phyloP scores from a whole-genome alignment of 2,113 vertebrate genomes.

The Microtus pennsylvanicus region DNA sequence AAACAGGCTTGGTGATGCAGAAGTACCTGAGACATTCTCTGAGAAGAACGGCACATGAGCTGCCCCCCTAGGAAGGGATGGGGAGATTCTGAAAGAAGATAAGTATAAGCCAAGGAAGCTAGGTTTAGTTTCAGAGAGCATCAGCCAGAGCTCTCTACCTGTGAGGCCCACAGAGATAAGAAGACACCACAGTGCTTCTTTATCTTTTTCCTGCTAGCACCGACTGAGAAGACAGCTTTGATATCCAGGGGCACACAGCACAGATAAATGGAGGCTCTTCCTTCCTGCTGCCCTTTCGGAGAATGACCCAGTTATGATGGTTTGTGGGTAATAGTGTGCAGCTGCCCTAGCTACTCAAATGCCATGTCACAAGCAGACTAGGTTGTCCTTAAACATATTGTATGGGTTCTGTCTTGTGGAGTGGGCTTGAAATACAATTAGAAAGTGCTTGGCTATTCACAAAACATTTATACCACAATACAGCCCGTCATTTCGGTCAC shows the following conservation, averaged over 20 bases:
- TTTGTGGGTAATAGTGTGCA: too few relatives aligned
- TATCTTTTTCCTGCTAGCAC: not conserved
- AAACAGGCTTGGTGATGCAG: not conserved
- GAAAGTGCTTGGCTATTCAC: not conserved
- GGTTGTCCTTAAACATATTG: not conserved
- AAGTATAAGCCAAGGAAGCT: too few relatives aligned
- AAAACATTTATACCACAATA: too few relatives aligned
- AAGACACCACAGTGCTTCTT: too few relatives aligned
- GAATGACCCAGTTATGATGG: not conserved
- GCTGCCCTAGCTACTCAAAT: not conserved
- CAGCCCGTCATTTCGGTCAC: not conserved
- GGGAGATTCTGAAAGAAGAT: not conserved
- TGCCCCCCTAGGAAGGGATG: not conserved
- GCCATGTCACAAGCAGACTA: not conserved
- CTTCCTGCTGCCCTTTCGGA: accelerated
- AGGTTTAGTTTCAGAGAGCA: not conserved
- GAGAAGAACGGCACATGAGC: not conserved
- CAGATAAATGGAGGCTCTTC: not conserved
- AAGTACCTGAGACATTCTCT: not conserved
- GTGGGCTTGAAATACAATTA: too few relatives aligned
- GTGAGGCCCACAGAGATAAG: not conserved
- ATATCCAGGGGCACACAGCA: not conserved
- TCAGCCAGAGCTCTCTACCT: not conserved
- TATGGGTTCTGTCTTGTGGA: not conserved
- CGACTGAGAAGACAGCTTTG: not conserved